These are phyloP conservation scores for Indicator indicator DNA, from an alignment of 2,113 vertebrate species.

Conservation along the genomic window DNA sequence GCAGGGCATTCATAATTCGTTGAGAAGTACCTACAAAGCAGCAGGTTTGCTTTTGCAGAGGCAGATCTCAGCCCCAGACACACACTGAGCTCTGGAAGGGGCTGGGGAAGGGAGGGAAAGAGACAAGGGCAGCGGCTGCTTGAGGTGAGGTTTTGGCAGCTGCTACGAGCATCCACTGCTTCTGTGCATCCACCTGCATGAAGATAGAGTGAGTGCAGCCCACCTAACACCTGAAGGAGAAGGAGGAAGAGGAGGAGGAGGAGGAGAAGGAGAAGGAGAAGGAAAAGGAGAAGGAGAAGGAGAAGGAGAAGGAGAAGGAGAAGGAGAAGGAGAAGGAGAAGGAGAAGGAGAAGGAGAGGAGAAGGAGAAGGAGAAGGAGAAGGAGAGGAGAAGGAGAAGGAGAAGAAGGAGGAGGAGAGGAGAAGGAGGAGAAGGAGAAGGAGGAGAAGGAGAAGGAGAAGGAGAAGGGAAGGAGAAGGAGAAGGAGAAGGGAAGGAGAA, in stretches of 20 bases:
- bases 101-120: fast-evolving
- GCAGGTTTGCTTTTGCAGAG: neutral
- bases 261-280: too few species aligned
- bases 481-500: neutral
- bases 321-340: too few species aligned
- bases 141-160: neutral
- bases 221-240: neutral
- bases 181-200: fast-evolving
- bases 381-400: neutral
- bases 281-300: too few species aligned
- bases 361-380: too few species aligned
- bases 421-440: too few species aligned
- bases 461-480: neutral
- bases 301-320: too few species aligned
- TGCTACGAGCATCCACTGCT: neutral
- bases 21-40: neutral
- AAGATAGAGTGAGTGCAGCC: neutral
- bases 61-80: neutral
- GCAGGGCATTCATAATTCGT: neutral
- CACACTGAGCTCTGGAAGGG: neutral
- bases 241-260: neutral
- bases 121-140: neutral
- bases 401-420: too few species aligned
- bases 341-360: too few species aligned
- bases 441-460: too few species aligned